Evolutionary conservation across 2,888 invertebrate species (phyloP), one percentile per base, ranked within the genome.

Genomic region (Cloeon dipterum): DNA sequence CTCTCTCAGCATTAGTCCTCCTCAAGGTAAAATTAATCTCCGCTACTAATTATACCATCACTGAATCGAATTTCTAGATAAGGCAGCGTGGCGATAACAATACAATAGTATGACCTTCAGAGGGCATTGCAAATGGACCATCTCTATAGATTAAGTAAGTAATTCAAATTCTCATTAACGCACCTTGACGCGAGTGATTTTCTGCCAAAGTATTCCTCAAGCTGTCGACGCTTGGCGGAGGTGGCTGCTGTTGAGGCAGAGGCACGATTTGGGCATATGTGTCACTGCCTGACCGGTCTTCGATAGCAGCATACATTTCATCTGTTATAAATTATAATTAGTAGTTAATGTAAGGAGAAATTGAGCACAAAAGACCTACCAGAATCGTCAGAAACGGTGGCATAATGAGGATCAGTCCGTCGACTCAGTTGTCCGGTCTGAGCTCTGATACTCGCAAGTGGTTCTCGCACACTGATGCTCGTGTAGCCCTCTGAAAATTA

Each of bases 401-500:
- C 79, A 52, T 86, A 86, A 56, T 83, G 82, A 1, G 73, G 67
- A 54, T 74, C 74, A 23, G 58, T 50, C 16, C 45, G 25, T 11
- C 38, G 17, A 33, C 26, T 40, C 26, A 37, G 35, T 40, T 43
- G 7, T 41, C 26, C 32, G 19, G 72, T 71, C 53, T 71, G 70
- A 35, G 71, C 74, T 45, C 76, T 67, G 43, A 77, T 72, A 50
- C 73, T 73, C 3, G 83, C 81, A 42, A 88, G 58, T 1, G 88
- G 88, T 54, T 86, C 86, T 14, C 86, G 65, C 2, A 88, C 88
- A 44, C 83, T 86, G 46, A 86, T 86, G 51, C 85, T 85, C 1
- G 86, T 86, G 53, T 88, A 88, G 33, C 86, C 86, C 63, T 85
- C 83, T 82, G 57, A n/a, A n/a, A n/a, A n/a, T n/a, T n/a, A n/a